Evolutionary conservation across 2,113 vertebrate genomes (phyloP).

Genomic region (Clupea harengus): DNA sequence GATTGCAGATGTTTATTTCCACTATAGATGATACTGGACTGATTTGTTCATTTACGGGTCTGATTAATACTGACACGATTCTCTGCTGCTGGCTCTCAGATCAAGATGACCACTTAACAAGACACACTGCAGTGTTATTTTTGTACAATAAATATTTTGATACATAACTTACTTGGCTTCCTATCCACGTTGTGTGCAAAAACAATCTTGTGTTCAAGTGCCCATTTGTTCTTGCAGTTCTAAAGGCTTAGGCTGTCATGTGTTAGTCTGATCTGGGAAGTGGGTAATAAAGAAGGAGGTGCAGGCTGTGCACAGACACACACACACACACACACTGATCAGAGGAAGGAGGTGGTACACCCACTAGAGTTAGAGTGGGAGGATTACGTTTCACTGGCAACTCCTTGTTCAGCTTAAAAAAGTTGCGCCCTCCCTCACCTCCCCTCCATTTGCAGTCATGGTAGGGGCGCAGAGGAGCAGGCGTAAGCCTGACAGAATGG

Average conservation of each 20-base stretch:
- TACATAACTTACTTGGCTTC: background rate
- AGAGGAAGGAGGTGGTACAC: background rate
- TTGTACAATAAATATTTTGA: conserved; percentile 11
- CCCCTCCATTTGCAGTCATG: background rate
- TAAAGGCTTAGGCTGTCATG: background rate
- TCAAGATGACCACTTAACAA: background rate
- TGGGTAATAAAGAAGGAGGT: background rate
- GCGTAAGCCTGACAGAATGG: background rate
- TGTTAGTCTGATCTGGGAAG: background rate
- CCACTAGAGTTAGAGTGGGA: background rate
- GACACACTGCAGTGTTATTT: background rate
- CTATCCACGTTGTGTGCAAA: background rate
- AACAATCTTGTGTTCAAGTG: background rate
- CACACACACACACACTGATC: background rate
- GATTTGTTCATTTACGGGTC: background rate
- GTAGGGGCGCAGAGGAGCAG: background rate
- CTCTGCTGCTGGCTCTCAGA: background rate
- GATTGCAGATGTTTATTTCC: background rate
- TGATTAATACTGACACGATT: background rate
- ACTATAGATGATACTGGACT: background rate
- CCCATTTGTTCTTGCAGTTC: background rate
- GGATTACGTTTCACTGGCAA: background rate
- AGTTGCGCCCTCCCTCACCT: background rate
- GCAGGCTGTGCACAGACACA: background rate
- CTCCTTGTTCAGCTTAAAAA: background rate